Conservation (phyloP, 2,113 vertebrate species). For the Eolophus roseicapilla region DNA sequence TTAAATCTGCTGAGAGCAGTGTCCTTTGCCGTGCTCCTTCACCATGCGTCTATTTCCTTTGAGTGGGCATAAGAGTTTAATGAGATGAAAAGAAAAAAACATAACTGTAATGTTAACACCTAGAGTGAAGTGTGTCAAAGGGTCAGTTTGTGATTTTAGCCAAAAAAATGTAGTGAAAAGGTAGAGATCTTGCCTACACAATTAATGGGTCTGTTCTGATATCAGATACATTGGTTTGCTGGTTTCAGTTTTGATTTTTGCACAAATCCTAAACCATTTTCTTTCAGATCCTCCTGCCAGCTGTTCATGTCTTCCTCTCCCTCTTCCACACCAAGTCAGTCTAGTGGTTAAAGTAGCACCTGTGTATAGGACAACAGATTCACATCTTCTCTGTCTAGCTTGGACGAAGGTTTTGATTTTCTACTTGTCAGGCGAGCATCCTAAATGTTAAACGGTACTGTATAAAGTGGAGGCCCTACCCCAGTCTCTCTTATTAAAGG, state of each 20-base stretch:
- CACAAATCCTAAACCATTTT: background rate
- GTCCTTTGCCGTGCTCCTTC: background rate
- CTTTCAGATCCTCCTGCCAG: background rate
- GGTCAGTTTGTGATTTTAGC: background rate
- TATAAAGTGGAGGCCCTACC: background rate
- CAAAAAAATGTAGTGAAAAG: background rate
- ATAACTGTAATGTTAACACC: background rate
- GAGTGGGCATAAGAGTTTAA: background rate
- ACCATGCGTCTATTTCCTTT: background rate
- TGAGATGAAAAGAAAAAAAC: background rate
- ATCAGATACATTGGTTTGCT: background rate
- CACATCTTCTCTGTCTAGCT: background rate
- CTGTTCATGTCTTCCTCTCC: background rate
- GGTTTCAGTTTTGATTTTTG: background rate
- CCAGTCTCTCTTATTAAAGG: background rate
- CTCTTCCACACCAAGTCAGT: background rate
- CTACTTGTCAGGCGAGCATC: background rate
- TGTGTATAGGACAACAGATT: background rate
- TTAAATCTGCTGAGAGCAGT: background rate
- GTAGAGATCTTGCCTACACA: background rate
- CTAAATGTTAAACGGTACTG: background rate
- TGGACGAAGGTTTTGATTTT: background rate
- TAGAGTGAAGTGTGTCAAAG: background rate
- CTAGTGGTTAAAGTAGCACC: background rate
- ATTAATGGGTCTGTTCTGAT: background rate